These are phyloP conservation scores for Hydrocynus forskahlii DNA, from an alignment of 2,797 vertebrate genomes.

Conservation along the genomic window DNA sequence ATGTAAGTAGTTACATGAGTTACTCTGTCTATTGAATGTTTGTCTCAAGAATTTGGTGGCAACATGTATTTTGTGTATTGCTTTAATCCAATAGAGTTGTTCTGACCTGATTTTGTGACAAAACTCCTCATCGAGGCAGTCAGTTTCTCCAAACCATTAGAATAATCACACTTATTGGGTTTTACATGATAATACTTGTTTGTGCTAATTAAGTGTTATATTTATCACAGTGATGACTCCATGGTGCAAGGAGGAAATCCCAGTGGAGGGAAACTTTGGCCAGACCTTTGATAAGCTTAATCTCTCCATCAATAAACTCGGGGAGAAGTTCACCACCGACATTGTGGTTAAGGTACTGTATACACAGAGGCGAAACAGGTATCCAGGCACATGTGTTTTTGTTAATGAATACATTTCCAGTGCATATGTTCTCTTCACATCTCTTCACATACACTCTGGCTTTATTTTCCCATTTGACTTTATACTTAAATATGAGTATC, in stretches of 20 bases:
- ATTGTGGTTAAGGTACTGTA: conserved; percentile 73
- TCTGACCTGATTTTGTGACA: not conserved
- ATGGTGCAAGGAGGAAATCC: conserved; percentile 76
- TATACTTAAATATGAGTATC: too few relatives aligned
- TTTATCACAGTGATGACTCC: conserved; percentile 63
- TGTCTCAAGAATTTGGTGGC: not conserved
- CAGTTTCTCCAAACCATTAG: conserved; percentile 2
- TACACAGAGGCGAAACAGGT: too few relatives aligned
- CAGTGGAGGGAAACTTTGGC: conserved; percentile 82
- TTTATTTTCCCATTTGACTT: too few relatives aligned
- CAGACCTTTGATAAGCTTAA: conserved; percentile 82
- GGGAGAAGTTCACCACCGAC: conserved; percentile 75
- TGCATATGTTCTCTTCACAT: too few relatives aligned
- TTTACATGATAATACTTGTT: not conserved
- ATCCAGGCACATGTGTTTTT: too few relatives aligned
- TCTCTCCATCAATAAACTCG: conserved; percentile 72
- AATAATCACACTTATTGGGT: not conserved
- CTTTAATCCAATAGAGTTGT: not conserved
- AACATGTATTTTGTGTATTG: not conserved
- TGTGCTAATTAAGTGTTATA: not conserved
- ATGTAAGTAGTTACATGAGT: conserved; percentile 66
- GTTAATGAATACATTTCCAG: too few relatives aligned
- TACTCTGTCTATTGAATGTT: not conserved
- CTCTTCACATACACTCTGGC: too few relatives aligned
- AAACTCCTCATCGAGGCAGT: not conserved